Evolutionary conservation across 2,113 vertebrate genomes (phyloP).

Genomic region (Picathartes gymnocephalus): DNA sequence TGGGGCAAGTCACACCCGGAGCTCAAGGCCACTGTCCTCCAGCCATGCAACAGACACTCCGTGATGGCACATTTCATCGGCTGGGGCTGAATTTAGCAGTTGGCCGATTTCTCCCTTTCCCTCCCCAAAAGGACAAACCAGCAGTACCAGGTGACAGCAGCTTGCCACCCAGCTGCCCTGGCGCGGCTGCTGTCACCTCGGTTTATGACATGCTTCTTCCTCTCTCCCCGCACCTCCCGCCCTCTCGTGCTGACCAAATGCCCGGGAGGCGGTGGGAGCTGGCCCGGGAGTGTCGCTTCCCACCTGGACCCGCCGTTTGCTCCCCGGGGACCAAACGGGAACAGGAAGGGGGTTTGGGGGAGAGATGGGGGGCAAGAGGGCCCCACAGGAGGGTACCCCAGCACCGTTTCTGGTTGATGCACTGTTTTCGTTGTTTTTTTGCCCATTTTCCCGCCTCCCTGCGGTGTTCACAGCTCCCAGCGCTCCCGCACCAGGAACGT

Average conservation of each 20-base stretch:
- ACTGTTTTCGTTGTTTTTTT: neutral
- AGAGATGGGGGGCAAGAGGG: too few species aligned
- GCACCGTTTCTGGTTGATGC: neutral
- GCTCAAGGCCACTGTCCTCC: neutral
- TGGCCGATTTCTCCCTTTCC: neutral
- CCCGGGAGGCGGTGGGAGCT: rapidly evolving
- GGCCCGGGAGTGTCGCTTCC: neutral
- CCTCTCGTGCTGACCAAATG: neutral
- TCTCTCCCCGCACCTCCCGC: neutral
- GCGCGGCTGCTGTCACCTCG: neutral
- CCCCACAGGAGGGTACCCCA: rapidly evolving
- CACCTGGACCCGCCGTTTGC: neutral
- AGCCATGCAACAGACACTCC: rapidly evolving
- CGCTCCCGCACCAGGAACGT: rapidly evolving
- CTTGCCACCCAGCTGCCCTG: neutral
- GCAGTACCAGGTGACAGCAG: neutral
- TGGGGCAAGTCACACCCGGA: rapidly evolving
- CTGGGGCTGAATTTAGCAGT: neutral
- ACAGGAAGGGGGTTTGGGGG: too few species aligned
- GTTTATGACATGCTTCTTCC: neutral
- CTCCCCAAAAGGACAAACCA: neutral
- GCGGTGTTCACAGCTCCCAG: rapidly evolving
- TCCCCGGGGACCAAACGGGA: neutral
- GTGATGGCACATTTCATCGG: rapidly evolving
- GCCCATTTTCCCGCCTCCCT: neutral